Evolutionary conservation across 2,888 invertebrate genomes (phyloP).

Genomic region (Dicyrtomina minuta): DNA sequence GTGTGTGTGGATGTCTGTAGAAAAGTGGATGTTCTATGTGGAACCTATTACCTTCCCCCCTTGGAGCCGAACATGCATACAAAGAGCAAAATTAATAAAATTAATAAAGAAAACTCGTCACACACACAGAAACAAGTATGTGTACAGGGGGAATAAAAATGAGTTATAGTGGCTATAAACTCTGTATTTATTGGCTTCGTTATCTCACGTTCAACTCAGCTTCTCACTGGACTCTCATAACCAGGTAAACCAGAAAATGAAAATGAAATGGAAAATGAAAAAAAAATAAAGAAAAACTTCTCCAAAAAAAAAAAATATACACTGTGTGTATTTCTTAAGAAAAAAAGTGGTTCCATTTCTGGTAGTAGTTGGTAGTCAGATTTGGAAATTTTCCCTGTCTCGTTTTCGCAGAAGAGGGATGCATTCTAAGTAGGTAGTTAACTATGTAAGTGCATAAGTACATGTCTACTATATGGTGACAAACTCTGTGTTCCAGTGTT

Average conservation of each 20-base stretch:
- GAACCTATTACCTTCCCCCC: too few relatives aligned
- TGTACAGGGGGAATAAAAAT: neutral
- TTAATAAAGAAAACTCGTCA: neutral
- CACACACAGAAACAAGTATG: neutral
- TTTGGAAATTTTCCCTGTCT: slow-evolving; percentile 10
- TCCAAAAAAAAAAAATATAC: too few relatives aligned
- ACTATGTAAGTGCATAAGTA: too few relatives aligned
- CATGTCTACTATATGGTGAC: too few relatives aligned
- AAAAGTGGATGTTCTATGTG: too few relatives aligned
- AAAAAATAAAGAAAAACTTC: slow-evolving; percentile 4
- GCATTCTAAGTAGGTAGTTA: too few relatives aligned
- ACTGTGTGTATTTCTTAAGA: neutral
- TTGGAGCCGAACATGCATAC: too few relatives aligned
- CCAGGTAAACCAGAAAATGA: neutral
- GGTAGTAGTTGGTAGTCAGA: slow-evolving; percentile 14
- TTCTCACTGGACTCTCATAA: too few relatives aligned
- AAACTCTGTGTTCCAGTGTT: too few relatives aligned
- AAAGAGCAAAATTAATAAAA: too few relatives aligned
- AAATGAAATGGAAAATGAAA: neutral
- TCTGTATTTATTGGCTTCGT: slow-evolving; percentile 14
- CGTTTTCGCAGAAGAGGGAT: slow-evolving; percentile 3
- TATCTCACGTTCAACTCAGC: slow-evolving; percentile 1
- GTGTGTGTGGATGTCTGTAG: too few relatives aligned
- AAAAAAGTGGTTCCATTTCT: slow-evolving; percentile 19
- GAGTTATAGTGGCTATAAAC: neutral